phyloP scores from a whole-genome alignment of 2,888 invertebrate genomes.

The Pinctada fucata region DNA sequence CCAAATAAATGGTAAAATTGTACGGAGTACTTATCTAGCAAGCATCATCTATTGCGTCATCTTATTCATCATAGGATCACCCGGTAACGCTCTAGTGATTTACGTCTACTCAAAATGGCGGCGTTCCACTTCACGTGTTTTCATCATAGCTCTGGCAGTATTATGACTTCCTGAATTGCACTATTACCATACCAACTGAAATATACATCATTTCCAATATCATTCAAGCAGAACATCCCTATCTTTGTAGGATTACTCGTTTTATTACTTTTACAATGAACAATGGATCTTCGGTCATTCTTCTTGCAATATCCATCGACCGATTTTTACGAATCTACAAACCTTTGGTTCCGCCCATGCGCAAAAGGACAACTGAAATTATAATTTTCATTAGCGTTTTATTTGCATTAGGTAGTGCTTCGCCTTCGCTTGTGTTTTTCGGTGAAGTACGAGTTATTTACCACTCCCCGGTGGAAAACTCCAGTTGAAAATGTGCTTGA shows the following conservation, averaged over 20 bases:
- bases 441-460: constrained; percentile 43
- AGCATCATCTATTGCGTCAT: constrained; percentile 55
- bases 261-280: constrained; percentile 57
- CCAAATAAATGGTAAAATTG: not conserved
- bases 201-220: constrained; percentile 46
- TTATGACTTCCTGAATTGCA: constrained; percentile 57
- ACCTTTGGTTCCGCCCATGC: constrained; percentile 53
- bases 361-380: constrained; percentile 46
- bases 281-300: constrained; percentile 50
- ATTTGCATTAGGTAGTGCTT: constrained; percentile 44
- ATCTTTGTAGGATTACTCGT: constrained; percentile 53
- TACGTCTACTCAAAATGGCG: constrained; percentile 53
- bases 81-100: constrained; percentile 57
- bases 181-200: constrained; percentile 58
- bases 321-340: constrained; percentile 56
- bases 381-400: constrained; percentile 44
- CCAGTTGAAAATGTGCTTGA: constrained; percentile 48
- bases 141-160: constrained; percentile 55
- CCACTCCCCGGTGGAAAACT: constrained; percentile 32
- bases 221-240: constrained; percentile 45
- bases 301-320: constrained; percentile 55
- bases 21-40: constrained; percentile 32
- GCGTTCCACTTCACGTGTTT: constrained; percentile 48
- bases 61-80: constrained; percentile 54
- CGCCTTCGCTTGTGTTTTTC: constrained; percentile 57